These are phyloP conservation scores for Idaea aversata DNA, from an alignment of 2,888 invertebrate species.

Conservation along the genomic window DNA sequence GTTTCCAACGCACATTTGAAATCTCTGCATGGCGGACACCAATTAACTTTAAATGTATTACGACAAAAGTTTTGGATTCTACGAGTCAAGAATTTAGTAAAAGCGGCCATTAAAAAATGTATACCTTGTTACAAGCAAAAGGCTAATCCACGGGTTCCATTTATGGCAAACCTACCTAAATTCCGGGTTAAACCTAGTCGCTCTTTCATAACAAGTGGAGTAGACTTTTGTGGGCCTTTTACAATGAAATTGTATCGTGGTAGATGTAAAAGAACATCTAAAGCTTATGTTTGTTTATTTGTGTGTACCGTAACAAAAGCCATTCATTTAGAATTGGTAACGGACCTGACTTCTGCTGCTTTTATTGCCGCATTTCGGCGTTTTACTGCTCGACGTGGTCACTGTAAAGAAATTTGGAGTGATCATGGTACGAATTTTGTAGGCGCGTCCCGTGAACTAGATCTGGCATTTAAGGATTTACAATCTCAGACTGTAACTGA, in stretches of 20 bases:
- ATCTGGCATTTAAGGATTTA: slow-evolving; percentile 15
- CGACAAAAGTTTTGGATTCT: slow-evolving; percentile 18
- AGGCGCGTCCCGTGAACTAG: slow-evolving; percentile 22
- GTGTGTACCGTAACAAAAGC: slow-evolving; percentile 23
- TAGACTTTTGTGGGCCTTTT: slow-evolving; percentile 22
- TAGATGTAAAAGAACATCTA: slow-evolving; percentile 14
- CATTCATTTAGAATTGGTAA: slow-evolving; percentile 14
- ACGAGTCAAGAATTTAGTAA: slow-evolving; percentile 14
- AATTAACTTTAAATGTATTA: slow-evolving; percentile 19
- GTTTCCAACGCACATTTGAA: slow-evolving; percentile 9
- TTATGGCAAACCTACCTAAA: slow-evolving; percentile 18
- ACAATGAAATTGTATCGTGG: slow-evolving; percentile 17
- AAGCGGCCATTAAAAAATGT: slow-evolving; percentile 15
- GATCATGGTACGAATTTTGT: slow-evolving; percentile 25
- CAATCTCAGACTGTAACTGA: slow-evolving; percentile 15
- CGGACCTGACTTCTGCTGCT: slow-evolving; percentile 16
- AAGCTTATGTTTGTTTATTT: slow-evolving; percentile 20
- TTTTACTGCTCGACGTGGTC: slow-evolving; percentile 24
- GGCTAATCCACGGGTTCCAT: slow-evolving; percentile 10
- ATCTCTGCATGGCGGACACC: slow-evolving; percentile 20
- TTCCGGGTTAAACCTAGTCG: slow-evolving; percentile 14
- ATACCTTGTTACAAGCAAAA: slow-evolving; percentile 16
- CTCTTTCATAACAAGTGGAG: slow-evolving; percentile 19
- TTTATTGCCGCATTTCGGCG: slow-evolving; percentile 22
- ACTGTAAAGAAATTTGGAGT: slow-evolving; percentile 23